A percentile compares a stretch with the other conserved stretches of the same genome.
Evolutionary conservation across 2,888 invertebrate genomes (phyloP).

Genomic region (Heliconius ismenius): DNA sequence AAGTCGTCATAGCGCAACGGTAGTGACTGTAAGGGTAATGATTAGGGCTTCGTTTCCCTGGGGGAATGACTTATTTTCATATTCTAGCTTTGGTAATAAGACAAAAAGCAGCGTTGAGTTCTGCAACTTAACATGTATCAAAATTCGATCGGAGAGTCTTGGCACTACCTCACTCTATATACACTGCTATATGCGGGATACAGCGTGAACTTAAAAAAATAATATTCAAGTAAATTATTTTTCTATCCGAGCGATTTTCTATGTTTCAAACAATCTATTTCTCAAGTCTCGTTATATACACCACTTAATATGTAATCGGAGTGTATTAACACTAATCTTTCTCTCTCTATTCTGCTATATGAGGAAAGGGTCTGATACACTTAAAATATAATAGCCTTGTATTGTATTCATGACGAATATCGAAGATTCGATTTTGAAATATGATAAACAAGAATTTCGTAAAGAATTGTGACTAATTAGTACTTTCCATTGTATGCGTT

Average conservation of each 20-base stretch:
- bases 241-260: too few relatives aligned
- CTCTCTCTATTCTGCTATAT: too few relatives aligned
- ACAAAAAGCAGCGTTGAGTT: neutral
- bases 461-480: constrained; percentile 9
- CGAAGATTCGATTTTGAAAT: constrained; percentile 4
- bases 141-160: neutral
- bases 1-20: neutral
- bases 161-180: neutral
- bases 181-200: neutral
- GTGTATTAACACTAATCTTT: neutral
- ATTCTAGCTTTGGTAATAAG: neutral
- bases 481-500: neutral
- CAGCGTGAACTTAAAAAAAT: neutral
- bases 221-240: neutral
- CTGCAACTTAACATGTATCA: neutral
- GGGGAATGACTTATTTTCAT: neutral
- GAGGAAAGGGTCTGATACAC: neutral
- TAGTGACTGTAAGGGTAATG: neutral
- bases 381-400: neutral
- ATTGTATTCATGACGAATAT: constrained; percentile 3
- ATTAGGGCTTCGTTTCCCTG: neutral
- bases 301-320: neutral
- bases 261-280: too few relatives aligned
- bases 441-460: neutral
- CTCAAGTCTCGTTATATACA: too few relatives aligned